Base-by-base conservation (phyloP, 2,113 vertebrate species). In the Callithrix jacchus region DNA sequence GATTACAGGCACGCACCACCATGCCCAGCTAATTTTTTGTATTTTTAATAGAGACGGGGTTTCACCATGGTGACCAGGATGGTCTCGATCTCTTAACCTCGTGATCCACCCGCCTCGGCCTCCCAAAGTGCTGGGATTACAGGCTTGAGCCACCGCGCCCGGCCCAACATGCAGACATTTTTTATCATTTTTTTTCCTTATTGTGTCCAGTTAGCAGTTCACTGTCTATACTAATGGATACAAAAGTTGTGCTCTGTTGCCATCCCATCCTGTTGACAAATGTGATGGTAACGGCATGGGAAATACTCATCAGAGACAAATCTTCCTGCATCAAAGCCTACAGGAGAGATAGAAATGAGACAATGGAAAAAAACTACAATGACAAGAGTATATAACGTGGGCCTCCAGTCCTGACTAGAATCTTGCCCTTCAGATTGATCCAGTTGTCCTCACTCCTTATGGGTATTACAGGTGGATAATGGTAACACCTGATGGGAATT, bases 221-320 rank as follows among this genome's bases (percentile, higher is more conserved):
- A 0, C 8, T 2, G 54, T 8, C 17, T 83, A 64, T 0, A 5
- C 12, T 0, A 0, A 12, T 86, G 49, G 79, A 80, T 7, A 8
- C 14, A n/a, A 97, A 45, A 9, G 0, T 6, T 40, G 10, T 32
- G n/a, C 73, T 98, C 58, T 0, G 0, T 54, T 98, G 98, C 42
- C 0, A 2, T 82, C 0, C 0, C 2, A 8, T 3, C 49, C 5
- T 1, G n/a, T 0, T 54, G 2, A 1, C 0, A 2, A 1, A 2
- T 6, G 0, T 10, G 0, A 0, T 4, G 5, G 0, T 94, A 76
- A 1, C 73, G 70, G 87, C 0, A 11, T 98, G 98, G 98, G 80
- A 13, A 81, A 95, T 97, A 91, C 8, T 0, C 4, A 14, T 87
- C 21, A 56, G 74, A 64, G 58, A 0, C 76, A 97, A 95, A 92